phyloP scores from a whole-genome alignment of 2,113 vertebrate species.

The Phyllostomus discolor region DNA sequence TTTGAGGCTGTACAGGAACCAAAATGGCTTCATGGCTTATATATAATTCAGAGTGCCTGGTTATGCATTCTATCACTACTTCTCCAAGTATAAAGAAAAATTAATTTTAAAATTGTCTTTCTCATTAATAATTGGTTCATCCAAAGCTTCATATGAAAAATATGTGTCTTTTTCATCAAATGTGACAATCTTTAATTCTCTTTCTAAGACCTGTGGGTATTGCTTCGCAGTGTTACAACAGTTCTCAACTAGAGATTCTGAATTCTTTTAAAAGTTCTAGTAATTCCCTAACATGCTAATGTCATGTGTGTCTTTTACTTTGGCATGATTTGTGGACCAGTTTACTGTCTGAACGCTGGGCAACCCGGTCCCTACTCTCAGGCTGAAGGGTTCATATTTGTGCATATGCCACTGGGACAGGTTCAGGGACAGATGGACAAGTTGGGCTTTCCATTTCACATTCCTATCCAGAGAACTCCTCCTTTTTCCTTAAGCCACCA shows the following conservation, averaged over 20 bases:
- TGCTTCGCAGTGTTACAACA: neutral
- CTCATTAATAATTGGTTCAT: slow-evolving; percentile 30
- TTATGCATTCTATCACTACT: neutral
- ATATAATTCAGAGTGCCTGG: slow-evolving; percentile 4
- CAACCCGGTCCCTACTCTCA: neutral
- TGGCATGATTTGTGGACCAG: neutral
- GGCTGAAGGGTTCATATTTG: neutral
- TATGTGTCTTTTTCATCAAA: slow-evolving; percentile 41
- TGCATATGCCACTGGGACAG: neutral
- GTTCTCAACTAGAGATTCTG: neutral
- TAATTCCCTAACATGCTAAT: neutral
- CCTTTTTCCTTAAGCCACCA: neutral
- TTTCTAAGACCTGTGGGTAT: neutral
- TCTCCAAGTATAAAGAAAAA: slow-evolving; percentile 43
- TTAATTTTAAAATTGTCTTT: slow-evolving; percentile 46
- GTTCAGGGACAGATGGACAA: neutral
- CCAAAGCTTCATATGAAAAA: slow-evolving; percentile 22
- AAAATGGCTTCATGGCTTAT: slow-evolving; percentile 4
- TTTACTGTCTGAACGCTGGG: neutral
- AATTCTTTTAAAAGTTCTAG: neutral
- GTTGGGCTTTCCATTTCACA: neutral
- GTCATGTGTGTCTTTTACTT: neutral
- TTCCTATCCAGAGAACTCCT: neutral
- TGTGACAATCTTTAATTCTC: slow-evolving; percentile 12
- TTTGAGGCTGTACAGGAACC: neutral